Conservation (phyloP, 2,113 vertebrate species). For the Myotis lucifugus region DNA sequence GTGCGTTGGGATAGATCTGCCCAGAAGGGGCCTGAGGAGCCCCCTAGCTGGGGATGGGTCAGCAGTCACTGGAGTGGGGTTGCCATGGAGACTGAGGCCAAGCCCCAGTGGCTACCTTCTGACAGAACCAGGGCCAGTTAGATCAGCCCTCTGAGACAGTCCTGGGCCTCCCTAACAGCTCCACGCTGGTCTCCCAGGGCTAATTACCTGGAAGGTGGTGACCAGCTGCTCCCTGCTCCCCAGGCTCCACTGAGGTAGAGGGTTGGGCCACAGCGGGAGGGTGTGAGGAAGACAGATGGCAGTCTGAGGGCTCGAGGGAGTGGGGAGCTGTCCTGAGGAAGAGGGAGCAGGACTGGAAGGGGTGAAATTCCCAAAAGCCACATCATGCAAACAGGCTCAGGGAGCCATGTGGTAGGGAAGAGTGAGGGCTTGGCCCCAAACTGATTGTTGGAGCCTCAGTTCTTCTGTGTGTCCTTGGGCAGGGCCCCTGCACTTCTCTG, state of each 20-base stretch:
- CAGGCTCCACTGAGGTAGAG: slow-evolving; percentile 6
- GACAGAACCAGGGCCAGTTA: slow-evolving; percentile 3
- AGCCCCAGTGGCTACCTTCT: background rate
- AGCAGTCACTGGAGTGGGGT: slow-evolving; percentile 45
- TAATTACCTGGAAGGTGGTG: slow-evolving; percentile 68
- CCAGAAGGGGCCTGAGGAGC: slow-evolving; percentile 53
- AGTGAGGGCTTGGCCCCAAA: background rate
- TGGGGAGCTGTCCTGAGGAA: background rate
- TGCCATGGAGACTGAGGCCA: slow-evolving; percentile 70
- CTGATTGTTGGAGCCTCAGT: background rate
- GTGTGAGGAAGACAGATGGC: slow-evolving; percentile 58
- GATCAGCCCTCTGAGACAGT: background rate
- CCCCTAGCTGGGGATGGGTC: slow-evolving; percentile 45
- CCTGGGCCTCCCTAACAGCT: slow-evolving; percentile 12
- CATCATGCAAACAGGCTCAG: background rate
- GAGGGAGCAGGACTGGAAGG: background rate
- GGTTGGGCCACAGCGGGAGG: slow-evolving; percentile 15
- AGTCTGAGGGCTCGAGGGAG: background rate
- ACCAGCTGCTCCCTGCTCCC: slow-evolving; percentile 70
- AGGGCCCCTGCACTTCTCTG: background rate
- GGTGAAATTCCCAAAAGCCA: background rate
- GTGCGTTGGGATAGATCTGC: slow-evolving; percentile 8
- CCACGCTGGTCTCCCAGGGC: slow-evolving; percentile 66
- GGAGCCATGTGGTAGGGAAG: background rate
- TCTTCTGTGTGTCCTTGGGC: background rate